Conservation (phyloP, 2,888 invertebrate genomes). For the Xestia rhomboidea region DNA sequence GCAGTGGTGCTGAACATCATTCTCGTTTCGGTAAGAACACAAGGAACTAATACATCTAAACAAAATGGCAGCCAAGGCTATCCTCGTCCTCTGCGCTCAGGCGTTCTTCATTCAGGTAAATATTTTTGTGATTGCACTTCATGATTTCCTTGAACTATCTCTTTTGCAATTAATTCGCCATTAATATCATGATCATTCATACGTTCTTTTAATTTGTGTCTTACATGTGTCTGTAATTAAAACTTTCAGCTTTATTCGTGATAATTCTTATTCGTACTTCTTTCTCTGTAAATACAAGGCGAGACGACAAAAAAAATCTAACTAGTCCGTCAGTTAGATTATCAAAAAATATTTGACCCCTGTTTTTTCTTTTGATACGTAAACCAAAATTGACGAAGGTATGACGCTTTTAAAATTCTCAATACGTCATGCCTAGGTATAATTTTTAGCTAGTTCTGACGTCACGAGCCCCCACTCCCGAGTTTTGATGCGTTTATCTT, state of each 20-base stretch:
- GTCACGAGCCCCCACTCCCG: too few species aligned
- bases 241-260: neutral
- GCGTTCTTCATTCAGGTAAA: conserved; percentile 63
- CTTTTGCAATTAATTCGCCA: neutral
- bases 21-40: conserved; percentile 28
- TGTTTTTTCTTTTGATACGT: too few species aligned
- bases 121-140: neutral
- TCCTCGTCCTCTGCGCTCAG: conserved; percentile 60
- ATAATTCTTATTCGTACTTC: too few species aligned
- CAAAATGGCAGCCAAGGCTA: conserved; percentile 57
- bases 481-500: too few species aligned
- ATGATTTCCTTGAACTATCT: too few species aligned
- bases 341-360: too few species aligned
- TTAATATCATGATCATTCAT: neutral
- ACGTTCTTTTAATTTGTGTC: neutral
- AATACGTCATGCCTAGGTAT: too few species aligned
- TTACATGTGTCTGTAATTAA: neutral
- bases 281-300: neutral
- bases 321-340: too few species aligned
- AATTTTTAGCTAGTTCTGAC: too few species aligned
- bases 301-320: too few species aligned
- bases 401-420: too few species aligned
- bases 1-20: conserved; percentile 22
- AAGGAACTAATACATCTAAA: conserved; percentile 4
- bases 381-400: too few species aligned